phyloP scores from a whole-genome alignment of 2,797 vertebrate species.

The Vespertilio murinus region DNA sequence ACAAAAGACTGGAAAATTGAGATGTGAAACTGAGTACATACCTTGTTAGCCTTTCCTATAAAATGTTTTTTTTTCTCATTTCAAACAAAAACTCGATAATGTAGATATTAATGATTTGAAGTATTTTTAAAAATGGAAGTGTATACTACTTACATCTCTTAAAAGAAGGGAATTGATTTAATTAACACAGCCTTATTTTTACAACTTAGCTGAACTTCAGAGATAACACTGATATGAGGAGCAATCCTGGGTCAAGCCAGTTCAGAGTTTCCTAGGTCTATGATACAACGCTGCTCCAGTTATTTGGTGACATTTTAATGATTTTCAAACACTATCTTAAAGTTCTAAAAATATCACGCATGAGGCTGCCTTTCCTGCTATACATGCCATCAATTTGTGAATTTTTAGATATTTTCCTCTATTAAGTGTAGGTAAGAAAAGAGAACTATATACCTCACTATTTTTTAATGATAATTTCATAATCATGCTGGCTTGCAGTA shows the following conservation, averaged over 20 bases:
- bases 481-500: background rate
- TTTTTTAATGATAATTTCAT: background rate
- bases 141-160: background rate
- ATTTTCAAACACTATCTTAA: constrained; percentile 1
- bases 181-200: background rate
- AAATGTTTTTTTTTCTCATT: background rate
- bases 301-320: background rate
- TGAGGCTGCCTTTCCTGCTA: background rate
- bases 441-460: background rate
- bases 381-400: background rate
- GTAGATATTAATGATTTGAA: background rate
- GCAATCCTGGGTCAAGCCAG: background rate
- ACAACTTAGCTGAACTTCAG: background rate
- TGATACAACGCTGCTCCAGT: background rate
- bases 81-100: background rate
- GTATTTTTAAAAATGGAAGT: background rate
- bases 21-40: background rate
- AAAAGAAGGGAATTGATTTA: constrained; percentile 5
- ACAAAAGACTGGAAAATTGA: background rate
- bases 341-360: constrained; percentile 9
- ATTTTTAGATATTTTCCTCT: constrained; percentile 22
- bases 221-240: background rate
- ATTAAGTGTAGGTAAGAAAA: background rate
- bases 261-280: background rate
- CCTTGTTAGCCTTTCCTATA: background rate